Evolutionary conservation across 2,797 vertebrate species (phyloP).

Genomic region (Synanceia verrucosa): DNA sequence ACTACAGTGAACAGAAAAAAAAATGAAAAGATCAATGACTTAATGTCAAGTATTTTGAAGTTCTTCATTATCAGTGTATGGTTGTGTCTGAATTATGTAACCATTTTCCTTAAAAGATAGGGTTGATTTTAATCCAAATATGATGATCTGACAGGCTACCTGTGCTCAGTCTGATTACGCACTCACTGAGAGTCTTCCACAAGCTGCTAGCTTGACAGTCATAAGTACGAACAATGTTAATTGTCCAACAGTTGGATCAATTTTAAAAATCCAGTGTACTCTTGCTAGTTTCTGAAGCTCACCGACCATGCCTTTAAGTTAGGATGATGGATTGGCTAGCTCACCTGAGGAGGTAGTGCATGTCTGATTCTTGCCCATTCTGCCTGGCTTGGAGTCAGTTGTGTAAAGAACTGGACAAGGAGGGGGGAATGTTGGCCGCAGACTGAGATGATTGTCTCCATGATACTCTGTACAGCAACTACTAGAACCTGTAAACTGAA

Average conservation of each 20-base stretch:
- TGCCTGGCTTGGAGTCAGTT: slow-evolving; percentile 79
- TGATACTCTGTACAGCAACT: slow-evolving; percentile 83
- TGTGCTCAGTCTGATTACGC: too few relatives aligned
- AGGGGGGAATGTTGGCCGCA: slow-evolving; percentile 69
- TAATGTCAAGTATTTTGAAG: not conserved
- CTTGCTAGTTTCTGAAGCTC: too few relatives aligned
- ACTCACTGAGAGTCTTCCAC: too few relatives aligned
- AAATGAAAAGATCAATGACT: not conserved
- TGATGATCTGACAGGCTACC: too few relatives aligned
- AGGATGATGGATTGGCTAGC: not conserved
- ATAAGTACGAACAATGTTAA: too few relatives aligned
- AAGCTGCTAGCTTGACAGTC: too few relatives aligned
- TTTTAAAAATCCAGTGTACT: too few relatives aligned
- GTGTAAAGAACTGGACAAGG: slow-evolving; percentile 79
- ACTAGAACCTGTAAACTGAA: slow-evolving; percentile 91
- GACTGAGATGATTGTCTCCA: slow-evolving; percentile 81
- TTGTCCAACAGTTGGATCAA: too few relatives aligned
- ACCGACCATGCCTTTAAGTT: too few relatives aligned
- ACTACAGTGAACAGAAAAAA: slow-evolving; percentile 77
- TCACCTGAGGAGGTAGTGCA: slow-evolving; percentile 88
- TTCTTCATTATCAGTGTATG: not conserved
- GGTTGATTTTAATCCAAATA: too few relatives aligned
- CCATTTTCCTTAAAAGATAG: not conserved
- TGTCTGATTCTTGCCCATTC: slow-evolving; percentile 89
- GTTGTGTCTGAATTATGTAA: not conserved